Percentiles rank a stretch among this genome's conserved stretches.
phyloP scores from a whole-genome alignment of 2,797 vertebrate genomes.

The Benthosema pterotum region DNA sequence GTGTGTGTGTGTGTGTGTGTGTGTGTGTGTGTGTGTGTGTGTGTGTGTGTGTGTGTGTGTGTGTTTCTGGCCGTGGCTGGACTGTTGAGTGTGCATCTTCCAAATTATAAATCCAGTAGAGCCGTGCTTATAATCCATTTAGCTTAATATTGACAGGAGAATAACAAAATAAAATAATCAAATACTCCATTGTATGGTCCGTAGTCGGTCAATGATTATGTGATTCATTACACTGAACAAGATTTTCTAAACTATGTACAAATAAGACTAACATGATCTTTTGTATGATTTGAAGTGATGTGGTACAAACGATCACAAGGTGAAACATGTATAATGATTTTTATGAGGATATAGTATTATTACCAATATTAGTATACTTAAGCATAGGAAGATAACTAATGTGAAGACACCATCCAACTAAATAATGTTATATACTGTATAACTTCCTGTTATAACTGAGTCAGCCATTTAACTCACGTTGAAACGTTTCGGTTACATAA shows the following conservation, averaged over 20 bases:
- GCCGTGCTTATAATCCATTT: constrained; percentile 58
- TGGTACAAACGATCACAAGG: background rate
- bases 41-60: constrained; percentile 37
- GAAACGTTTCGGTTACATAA: constrained; percentile 9
- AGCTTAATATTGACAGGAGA: constrained; percentile 59
- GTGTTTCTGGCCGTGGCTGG: too few relatives aligned
- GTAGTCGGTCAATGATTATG: constrained; percentile 60
- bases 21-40: constrained; percentile 12
- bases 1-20: constrained; percentile 29
- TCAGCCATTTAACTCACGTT: too few relatives aligned
- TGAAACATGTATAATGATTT: constrained; percentile 10
- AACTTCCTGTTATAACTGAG: too few relatives aligned
- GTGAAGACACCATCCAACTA: background rate
- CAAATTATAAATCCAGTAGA: constrained; percentile 38
- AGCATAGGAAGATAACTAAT: background rate
- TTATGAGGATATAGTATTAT: constrained; percentile 1
- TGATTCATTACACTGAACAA: constrained; percentile 44
- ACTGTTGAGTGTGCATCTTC: constrained; percentile 18
- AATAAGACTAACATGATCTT: constrained; percentile 16
- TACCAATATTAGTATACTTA: too few relatives aligned
- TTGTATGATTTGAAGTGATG: background rate
- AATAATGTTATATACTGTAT: too few relatives aligned
- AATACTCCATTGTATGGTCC: constrained; percentile 45
- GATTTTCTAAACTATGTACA: constrained; percentile 36
- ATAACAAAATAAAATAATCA: constrained; percentile 54